These are phyloP conservation scores for Schizopygopsis malacanthus DNA, from an alignment of 2,797 vertebrate species.

Conservation along the genomic window DNA sequence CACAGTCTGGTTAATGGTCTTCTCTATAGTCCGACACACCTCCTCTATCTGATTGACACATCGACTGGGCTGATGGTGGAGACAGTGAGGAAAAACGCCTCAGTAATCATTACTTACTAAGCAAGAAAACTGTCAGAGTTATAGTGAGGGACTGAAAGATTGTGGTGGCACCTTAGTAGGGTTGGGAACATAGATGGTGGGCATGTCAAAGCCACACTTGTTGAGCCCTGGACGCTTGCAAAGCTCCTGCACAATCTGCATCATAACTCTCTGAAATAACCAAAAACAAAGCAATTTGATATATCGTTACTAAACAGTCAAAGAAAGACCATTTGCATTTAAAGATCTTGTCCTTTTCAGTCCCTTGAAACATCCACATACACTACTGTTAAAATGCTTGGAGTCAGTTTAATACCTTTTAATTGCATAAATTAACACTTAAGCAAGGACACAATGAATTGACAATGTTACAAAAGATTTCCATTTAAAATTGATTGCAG, in stretches of 20 bases:
- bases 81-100: background rate
- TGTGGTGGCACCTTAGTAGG: constrained; percentile 78
- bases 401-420: too few relatives aligned
- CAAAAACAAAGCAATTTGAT: background rate
- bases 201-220: constrained; percentile 92
- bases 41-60: constrained; percentile 88
- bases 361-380: background rate
- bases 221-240: constrained; percentile 87
- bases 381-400: background rate
- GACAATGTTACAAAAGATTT: too few relatives aligned
- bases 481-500: too few relatives aligned
- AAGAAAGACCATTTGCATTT: background rate
- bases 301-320: background rate
- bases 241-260: constrained; percentile 90
- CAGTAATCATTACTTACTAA: background rate
- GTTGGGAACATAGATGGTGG: constrained; percentile 85
- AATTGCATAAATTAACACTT: background rate
- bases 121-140: background rate
- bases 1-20: constrained; percentile 87
- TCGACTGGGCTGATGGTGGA: constrained; percentile 77
- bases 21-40: constrained; percentile 82
- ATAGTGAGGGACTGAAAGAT: background rate
- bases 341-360: background rate
- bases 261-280: constrained; percentile 83
- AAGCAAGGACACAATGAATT: background rate